Percentiles rank a stretch among this genome's conserved stretches.
Evolutionary conservation across 2,888 invertebrate species (phyloP).

Genomic region (Zaprionus lineosus): DNA sequence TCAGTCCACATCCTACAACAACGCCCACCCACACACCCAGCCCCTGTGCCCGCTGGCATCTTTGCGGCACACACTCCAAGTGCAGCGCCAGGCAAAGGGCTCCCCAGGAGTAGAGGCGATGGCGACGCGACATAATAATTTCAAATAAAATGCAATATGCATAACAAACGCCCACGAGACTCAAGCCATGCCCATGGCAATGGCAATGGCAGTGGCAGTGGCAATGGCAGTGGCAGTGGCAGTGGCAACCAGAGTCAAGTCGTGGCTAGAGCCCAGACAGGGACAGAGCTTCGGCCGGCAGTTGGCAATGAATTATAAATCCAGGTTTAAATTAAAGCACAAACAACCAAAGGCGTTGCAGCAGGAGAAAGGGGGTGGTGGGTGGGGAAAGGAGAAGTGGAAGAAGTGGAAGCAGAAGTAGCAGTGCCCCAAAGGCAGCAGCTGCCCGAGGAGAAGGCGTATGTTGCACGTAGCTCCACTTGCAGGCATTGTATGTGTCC

Average conservation of each 20-base stretch:
- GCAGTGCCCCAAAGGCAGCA: no score
- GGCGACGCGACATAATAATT: constrained; percentile 78
- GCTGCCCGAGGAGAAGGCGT: constrained; percentile 14
- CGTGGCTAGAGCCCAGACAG: not conserved
- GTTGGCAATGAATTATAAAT: constrained; percentile 79
- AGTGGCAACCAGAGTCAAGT: constrained; percentile 38
- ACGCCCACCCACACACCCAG: no score
- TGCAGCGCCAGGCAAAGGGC: constrained; percentile 19
- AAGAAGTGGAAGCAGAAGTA: constrained; percentile 21
- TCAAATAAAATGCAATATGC: constrained; percentile 79
- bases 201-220: constrained; percentile 1
- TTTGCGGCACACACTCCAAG: constrained; percentile 1
- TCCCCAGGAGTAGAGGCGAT: constrained; percentile 22
- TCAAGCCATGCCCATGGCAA: constrained; percentile 9
- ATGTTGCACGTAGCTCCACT: no score
- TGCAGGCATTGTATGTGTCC: no score
- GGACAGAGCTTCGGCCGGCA: constrained; percentile 29
- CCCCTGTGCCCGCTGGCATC: no score
- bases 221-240: constrained; percentile 26
- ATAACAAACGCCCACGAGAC: constrained; percentile 69
- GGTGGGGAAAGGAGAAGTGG: not conserved
- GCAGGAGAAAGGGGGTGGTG: constrained; percentile 6
- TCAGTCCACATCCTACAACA: no score
- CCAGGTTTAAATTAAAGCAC: constrained; percentile 77
- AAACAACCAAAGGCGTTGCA: constrained; percentile 38